phyloP scores from a whole-genome alignment of 2,888 invertebrate species.

The Lydus trimaculatus region DNA sequence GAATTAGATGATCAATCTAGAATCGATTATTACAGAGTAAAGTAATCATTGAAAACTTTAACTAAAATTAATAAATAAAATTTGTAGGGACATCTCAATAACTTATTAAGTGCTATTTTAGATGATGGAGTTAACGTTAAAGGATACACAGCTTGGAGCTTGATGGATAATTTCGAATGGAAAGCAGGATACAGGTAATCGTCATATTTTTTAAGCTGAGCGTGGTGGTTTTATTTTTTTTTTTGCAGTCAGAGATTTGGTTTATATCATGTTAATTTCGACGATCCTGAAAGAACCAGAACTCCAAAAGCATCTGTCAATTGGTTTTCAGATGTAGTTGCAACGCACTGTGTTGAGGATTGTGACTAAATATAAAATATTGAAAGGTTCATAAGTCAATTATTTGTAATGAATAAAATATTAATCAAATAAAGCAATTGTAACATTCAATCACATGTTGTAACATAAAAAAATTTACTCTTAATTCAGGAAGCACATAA shows the following conservation, averaged over 20 bases:
- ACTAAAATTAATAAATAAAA: background rate
- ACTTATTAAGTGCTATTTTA: slow-evolving; percentile 51
- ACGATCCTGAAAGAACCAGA: slow-evolving; percentile 65
- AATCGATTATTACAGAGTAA: slow-evolving; percentile 63
- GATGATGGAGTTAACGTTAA: slow-evolving; percentile 55
- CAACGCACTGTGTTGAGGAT: slow-evolving; percentile 43
- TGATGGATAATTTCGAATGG: slow-evolving; percentile 62
- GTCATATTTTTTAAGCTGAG: background rate
- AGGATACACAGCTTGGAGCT: slow-evolving; percentile 59
- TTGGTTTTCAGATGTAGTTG: slow-evolving; percentile 65
- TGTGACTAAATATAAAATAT: background rate
- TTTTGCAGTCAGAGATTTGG: slow-evolving; percentile 77
- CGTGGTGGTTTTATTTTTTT: slow-evolving; percentile 52
- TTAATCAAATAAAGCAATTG: background rate
- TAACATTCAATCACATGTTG: no score
- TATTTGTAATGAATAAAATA: background rate
- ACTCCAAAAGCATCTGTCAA: slow-evolving; percentile 70
- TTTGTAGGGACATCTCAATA: slow-evolving; percentile 59
- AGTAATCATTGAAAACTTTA: slow-evolving; percentile 4
- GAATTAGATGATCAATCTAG: slow-evolving; percentile 64
- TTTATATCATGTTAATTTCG: slow-evolving; percentile 72
- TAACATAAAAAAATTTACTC: no score
- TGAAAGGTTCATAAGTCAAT: background rate
- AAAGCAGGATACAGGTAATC: slow-evolving; percentile 45
- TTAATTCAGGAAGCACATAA: no score